Base-by-base conservation (phyloP, 1,140 invertebrate genomes). In the Caerostris darwini region DNA sequence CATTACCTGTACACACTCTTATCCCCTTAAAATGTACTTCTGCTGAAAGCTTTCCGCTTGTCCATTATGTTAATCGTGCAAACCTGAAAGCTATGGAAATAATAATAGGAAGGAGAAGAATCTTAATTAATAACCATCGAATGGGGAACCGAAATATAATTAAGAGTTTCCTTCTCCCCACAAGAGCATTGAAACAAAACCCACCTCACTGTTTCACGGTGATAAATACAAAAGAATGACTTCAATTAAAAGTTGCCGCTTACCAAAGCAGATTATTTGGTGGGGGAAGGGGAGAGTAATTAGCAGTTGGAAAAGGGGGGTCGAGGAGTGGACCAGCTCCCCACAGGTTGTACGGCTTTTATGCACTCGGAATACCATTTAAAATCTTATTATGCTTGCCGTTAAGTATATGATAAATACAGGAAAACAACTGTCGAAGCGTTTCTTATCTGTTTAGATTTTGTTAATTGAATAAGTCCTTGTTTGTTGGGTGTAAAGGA, bases 401-500 rank as follows among this genome's bases (percentile, higher is more conserved):
- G 53, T 57, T 54, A 83, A 83, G 56, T 56, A 5, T 57, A 12
- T 17, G 53, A n/a, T 83, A n/a, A 83, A 7, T 14, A 57, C 5
- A 7, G 81, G 56, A n/a, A 57, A 83, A 83, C 53, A 57, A 83
- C 53, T 56, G 81, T 57, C 53, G 81, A 83, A 50, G 3, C 6
- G 53, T n/a, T 83, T 83, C 81, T 83, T 83, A 83, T 83, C 81
- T 83, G 53, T 83, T 56, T 83, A 57, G 81, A 57, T 54, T 83
- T 56, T 57, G 81, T 8, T 71, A 71, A 71, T 71, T 71, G 19
- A 50, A 71, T 71, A 71, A 71, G n/a, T 8, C 5, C 69, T 8
- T 34, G 69, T 50, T 71, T 19, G 34, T 71, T 50, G 69, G 10
- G 34, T n/a, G n/a, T 71, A 19, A 71, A 50, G 8, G 19, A 19